Base-by-base conservation (phyloP, 2,797 vertebrate genomes). In the Lacerta viridis region DNA sequence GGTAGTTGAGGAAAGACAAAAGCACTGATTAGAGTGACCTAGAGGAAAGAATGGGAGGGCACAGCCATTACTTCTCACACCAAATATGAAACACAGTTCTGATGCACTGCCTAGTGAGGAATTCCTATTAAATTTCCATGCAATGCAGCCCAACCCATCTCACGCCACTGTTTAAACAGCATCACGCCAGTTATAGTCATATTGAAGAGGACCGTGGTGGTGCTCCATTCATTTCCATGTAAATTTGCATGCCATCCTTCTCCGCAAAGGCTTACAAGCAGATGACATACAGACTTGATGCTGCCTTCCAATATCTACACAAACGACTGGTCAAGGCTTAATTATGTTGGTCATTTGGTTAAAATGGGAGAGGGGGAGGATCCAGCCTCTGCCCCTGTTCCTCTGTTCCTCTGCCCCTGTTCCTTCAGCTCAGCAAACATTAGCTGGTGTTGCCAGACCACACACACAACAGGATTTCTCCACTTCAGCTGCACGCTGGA, bases 1-100 rank as follows among this genome's bases (percentile, higher is more conserved):
- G 98, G 98, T 97, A 98, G 92, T 89, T 98, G 96, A 39, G 99
- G 99, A 95, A 99, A 99, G 90, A 99, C 97, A 90, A 99, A 98
- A 78, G 99, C 98, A 92, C 98, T 98, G 96, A 99, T 98, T 25
- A 99, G 95, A 4, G 99, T 99, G 93, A 99, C 97, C 99, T 99
- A 96, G 84, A 66, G 81, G 87, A 90, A 94, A 89, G 95, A 89
- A 96, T 92, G 93, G 83, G 92, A 29, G 92, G 66, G 61, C 15
- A 74, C 23, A 81, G 71, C 15, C n/a, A 29, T 85, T 25, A 55
- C 2, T 61, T 72, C 50, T 89, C 20, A 23, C 7, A 23, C 27
- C 4, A 20, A 77, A 68, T 39, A 72, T 9, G 10, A 20, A 6
- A 36, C 33, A 36, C 27, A 68, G 36, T n/a, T 46, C 25, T n/a